Evolutionary conservation across 1,140 invertebrate species (phyloP), one percentile per base, ranked within the genome.

Genomic region (Leptinotarsa lineolata): DNA sequence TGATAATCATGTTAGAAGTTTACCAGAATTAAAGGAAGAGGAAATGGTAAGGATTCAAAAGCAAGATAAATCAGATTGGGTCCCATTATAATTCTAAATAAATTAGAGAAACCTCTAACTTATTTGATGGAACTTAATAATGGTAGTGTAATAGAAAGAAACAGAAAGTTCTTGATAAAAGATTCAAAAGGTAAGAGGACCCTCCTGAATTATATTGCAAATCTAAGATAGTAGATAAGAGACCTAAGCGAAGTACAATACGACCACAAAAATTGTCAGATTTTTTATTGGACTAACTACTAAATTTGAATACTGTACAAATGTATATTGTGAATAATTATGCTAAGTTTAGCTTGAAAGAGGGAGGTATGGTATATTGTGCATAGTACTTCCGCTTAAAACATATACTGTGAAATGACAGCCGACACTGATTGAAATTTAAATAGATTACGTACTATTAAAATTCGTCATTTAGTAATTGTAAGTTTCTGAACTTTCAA

Each of bases 141-240:
- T 54, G 48, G 48, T 54, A 54, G 59, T 21, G 59, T 60, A n/a
- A 60, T 60, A n/a, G 59, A 60, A 60, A 60, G 16, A 60, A 60
- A 18, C n/a, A 18, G 16, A 60, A 18, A 18, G 59, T 60, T 60
- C 20, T 60, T 60, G 6, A 60, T 60, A 1, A 21, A 60, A 60
- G 59, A 60, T 2, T 15, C 2, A 18, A 60, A 60, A 18, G 6
- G 16, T n/a, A 21, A 18, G 16, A n/a, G 20, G n/a, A n/a, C 59
- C 59, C 20, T 60, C 59, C 59, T 18, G 59, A 60, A 18, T 18
- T 60, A 21, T 6, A n/a, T 60, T 60, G 16, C 20, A 21, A 18
- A 60, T 6, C 16, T 60, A 1, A n/a, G 20, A 60, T n/a, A 46
- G 45, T 46, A 13, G n/a, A 60, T 60, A 60, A 60, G 16, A 60